phyloP scores from a whole-genome alignment of 2,113 vertebrate species.

The Rhombomys opimus region DNA sequence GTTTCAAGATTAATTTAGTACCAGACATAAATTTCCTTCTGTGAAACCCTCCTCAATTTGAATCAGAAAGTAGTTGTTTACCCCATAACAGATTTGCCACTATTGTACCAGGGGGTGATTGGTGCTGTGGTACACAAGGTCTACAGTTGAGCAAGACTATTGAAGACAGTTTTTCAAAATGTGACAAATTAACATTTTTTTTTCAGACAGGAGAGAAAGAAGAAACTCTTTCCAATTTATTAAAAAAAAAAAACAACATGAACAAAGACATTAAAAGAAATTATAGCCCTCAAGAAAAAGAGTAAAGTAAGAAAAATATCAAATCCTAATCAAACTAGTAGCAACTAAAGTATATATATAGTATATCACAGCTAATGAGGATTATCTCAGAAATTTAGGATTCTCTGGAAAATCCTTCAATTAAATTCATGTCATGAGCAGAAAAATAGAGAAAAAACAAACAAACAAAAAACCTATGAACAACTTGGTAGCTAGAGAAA shows the following conservation, averaged over 20 bases:
- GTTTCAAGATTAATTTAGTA: neutral
- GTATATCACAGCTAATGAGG: neutral
- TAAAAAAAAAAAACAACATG: neutral
- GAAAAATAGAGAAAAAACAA: neutral
- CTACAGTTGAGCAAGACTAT: too few species aligned
- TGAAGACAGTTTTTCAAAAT: neutral
- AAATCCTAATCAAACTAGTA: conserved; percentile 52
- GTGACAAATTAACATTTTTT: neutral
- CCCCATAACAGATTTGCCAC: neutral
- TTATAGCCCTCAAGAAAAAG: neutral
- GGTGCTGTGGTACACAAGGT: too few species aligned
- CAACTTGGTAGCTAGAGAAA: neutral
- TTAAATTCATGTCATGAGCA: conserved; percentile 2
- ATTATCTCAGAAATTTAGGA: conserved; percentile 1
- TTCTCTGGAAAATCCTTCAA: neutral
- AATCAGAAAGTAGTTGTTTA: neutral
- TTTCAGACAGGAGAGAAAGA: neutral
- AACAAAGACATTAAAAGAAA: neutral
- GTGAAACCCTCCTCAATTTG: too few species aligned
- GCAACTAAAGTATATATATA: neutral
- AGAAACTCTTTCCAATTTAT: neutral
- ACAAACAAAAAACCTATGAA: too few species aligned
- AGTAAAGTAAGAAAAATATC: neutral
- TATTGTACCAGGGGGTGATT: neutral
- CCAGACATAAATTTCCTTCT: too few species aligned